These are phyloP conservation scores for Hepsetus odoe DNA, from an alignment of 2,113 vertebrate genomes.

Conservation along the genomic window DNA sequence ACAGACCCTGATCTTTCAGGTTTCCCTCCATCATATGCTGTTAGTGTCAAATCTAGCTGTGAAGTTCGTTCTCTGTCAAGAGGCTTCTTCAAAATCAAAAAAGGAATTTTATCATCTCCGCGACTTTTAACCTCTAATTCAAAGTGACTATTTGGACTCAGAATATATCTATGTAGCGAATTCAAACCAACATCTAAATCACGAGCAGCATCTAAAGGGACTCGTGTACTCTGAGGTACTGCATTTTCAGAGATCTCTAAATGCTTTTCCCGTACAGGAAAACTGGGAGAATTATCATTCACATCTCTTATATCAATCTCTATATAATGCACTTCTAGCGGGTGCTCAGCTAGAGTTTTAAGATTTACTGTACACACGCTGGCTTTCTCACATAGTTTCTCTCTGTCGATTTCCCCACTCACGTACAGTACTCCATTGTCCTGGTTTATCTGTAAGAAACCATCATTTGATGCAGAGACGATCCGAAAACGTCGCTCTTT, in stretches of 20 bases:
- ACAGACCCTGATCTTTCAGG: conserved; percentile 65
- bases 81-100: conserved; percentile 66
- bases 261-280: conserved; percentile 56
- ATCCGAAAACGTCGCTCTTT: conserved; percentile 67
- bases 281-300: conserved; percentile 70
- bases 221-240: no score
- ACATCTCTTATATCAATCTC: conserved; percentile 65
- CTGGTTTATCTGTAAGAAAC: conserved; percentile 63
- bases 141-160: conserved; percentile 68
- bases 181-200: conserved; percentile 63
- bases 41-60: conserved; percentile 53
- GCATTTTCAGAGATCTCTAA: conserved; percentile 62
- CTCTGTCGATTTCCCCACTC: conserved; percentile 64
- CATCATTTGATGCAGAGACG: conserved; percentile 62
- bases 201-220: no score
- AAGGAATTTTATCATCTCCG: conserved; percentile 66
- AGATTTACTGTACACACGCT: conserved; percentile 61
- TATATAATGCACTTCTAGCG: conserved; percentile 72
- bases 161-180: conserved; percentile 66
- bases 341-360: conserved; percentile 66
- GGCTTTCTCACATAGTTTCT: conserved; percentile 62
- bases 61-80: conserved; percentile 66
- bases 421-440: conserved; percentile 68
- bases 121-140: conserved; percentile 62
- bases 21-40: conserved; percentile 68